A percentile compares a stretch with the other conserved stretches of the same genome.
phyloP scores from a whole-genome alignment of 2,113 vertebrate species.

The Lepisosteus oculatus region DNA sequence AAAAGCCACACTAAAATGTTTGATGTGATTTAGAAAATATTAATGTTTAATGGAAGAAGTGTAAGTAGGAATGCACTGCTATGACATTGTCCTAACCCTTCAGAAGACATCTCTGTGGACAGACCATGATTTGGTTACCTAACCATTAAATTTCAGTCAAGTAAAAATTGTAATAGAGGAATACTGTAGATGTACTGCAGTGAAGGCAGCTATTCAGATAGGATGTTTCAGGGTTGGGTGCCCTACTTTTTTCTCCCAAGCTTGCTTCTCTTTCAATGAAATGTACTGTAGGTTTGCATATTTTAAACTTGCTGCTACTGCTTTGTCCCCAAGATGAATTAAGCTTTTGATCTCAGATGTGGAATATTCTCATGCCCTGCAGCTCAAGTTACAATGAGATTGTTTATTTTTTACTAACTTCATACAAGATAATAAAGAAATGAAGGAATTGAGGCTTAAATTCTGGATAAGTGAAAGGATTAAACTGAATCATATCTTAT shows the following conservation, averaged over 20 bases:
- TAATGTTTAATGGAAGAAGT: slow-evolving; percentile 3
- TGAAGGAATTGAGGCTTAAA: neutral
- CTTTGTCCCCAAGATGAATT: slow-evolving; percentile 11
- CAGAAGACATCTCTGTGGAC: neutral
- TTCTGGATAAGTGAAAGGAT: neutral
- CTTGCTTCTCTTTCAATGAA: neutral
- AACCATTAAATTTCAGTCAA: neutral
- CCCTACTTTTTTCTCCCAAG: slow-evolving; percentile 14
- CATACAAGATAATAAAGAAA: neutral
- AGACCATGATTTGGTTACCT: slow-evolving; percentile 10
- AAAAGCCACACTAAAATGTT: neutral
- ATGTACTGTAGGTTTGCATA: slow-evolving; percentile 8
- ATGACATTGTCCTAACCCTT: neutral
- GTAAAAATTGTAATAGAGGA: neutral
- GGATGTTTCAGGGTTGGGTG: neutral
- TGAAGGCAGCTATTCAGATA: neutral
- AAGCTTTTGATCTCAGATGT: slow-evolving; percentile 8
- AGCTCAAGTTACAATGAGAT: neutral
- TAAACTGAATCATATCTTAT: too few species aligned
- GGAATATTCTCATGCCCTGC: slow-evolving; percentile 7
- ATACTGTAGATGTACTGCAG: too few species aligned
- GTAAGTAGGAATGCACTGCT: neutral
- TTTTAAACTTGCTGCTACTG: slow-evolving; percentile 10
- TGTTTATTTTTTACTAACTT: slow-evolving; percentile 5
- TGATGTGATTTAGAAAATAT: slow-evolving; percentile 1